Conservation (phyloP, 2,113 vertebrate genomes). For the Uria aalge region DNA sequence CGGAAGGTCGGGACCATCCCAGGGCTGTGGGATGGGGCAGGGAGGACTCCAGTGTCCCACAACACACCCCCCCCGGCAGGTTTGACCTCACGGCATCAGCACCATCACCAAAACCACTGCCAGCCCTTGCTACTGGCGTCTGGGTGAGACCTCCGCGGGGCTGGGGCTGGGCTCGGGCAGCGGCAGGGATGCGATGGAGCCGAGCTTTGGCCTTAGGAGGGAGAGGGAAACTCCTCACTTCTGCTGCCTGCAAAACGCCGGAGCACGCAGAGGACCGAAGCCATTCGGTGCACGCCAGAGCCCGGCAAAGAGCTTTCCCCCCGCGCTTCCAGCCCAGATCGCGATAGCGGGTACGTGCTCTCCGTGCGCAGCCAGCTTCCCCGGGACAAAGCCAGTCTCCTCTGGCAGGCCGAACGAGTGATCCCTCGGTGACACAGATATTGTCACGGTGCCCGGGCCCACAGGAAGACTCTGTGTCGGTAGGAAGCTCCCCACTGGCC, state of each 20-base stretch:
- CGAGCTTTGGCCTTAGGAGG: fast-evolving
- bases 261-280: fast-evolving
- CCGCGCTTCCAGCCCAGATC: not conserved
- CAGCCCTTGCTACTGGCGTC: not conserved
- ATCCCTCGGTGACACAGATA: not conserved
- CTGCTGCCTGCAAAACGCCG: fast-evolving
- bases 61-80: fast-evolving
- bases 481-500: not conserved
- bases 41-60: not conserved
- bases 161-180: not conserved
- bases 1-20: not conserved
- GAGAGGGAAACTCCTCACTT: not conserved
- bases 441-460: not conserved
- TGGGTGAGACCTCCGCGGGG: fast-evolving
- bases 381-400: not conserved
- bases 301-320: not conserved
- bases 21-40: not conserved
- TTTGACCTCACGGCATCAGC: not conserved
- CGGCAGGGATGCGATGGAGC: fast-evolving
- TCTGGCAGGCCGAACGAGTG: not conserved
- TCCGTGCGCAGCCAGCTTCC: not conserved
- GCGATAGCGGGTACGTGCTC: fast-evolving
- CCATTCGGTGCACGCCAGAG: fast-evolving
- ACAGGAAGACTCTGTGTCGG: not conserved
- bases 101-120: not conserved